Percentiles rank a stretch among this genome's conserved stretches.
Conservation (phyloP, 2,113 vertebrate species). For the Cyanoliseus patagonus region DNA sequence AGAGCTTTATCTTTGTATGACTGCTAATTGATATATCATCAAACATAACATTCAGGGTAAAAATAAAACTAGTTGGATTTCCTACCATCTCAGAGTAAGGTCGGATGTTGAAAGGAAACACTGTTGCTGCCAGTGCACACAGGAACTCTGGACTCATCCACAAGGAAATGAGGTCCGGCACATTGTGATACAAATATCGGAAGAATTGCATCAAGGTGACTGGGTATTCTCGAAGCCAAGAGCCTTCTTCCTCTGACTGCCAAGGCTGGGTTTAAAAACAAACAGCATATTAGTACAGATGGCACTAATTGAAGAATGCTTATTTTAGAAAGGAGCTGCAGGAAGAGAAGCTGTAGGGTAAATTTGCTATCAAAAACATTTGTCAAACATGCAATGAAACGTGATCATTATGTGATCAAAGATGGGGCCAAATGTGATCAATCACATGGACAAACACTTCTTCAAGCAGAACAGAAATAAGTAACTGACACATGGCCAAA, state of each 20-base stretch:
- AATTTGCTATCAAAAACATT: background rate
- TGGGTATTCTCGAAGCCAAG: conserved; percentile 96
- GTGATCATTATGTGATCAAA: fast-evolving
- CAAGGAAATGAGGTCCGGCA: conserved; percentile 89
- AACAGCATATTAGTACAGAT: background rate
- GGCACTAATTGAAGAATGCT: background rate
- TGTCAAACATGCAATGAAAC: background rate
- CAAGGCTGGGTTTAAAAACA: conserved; percentile 82
- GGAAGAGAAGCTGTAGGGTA: background rate
- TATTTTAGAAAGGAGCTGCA: background rate
- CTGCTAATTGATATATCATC: background rate
- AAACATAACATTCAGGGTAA: background rate
- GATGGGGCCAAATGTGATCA: background rate
- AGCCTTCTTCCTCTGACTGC: conserved; percentile 98
- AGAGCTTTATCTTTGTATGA: background rate
- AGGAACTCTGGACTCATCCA: conserved; percentile 98
- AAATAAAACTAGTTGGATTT: background rate
- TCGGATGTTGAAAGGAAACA: conserved; percentile 97
- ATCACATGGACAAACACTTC: background rate
- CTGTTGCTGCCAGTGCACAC: conserved; percentile 89
- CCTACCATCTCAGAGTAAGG: conserved; percentile 98
- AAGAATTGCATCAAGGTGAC: conserved; percentile 99
- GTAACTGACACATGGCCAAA: background rate
- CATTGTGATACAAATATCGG: conserved; percentile 95
- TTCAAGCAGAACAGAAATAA: background rate